These are phyloP conservation scores for Slavum lentiscoides DNA, from an alignment of 2,888 invertebrate species.

Conservation along the genomic window DNA sequence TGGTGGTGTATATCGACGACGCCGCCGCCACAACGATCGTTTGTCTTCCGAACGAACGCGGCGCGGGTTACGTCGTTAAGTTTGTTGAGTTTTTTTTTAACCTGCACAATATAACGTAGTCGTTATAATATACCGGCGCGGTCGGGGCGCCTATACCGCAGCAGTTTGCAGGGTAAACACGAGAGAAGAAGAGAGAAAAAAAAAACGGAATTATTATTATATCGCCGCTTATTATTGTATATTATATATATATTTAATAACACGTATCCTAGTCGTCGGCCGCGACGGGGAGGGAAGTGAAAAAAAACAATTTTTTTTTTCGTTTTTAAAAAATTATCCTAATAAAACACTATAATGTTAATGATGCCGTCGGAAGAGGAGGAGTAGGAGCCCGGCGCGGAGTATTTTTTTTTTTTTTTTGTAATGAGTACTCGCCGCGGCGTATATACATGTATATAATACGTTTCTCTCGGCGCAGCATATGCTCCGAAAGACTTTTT, in stretches of 20 bases:
- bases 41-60: constrained; percentile 24
- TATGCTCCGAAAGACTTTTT: neutral
- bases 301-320: too few species aligned
- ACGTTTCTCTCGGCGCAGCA: neutral
- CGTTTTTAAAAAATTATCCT: constrained; percentile 14
- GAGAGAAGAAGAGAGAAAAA: neutral
- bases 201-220: neutral
- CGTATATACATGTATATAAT: too few species aligned
- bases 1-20: neutral
- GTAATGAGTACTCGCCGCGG: constrained; percentile 7
- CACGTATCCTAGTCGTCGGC: neutral
- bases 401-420: neutral
- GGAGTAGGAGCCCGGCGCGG: neutral
- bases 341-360: constrained; percentile 34
- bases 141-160: too few species aligned
- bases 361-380: neutral
- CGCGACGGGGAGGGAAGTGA: neutral
- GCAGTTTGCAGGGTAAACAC: constrained; percentile 36
- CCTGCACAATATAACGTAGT: neutral
- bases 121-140: too few species aligned
- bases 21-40: too few species aligned
- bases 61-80: constrained; percentile 22
- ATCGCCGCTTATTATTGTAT: neutral
- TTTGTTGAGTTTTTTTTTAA: constrained; percentile 21
- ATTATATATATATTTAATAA: too few species aligned